Conservation (phyloP, 2,797 vertebrate genomes). For the Bradypus variegatus region DNA sequence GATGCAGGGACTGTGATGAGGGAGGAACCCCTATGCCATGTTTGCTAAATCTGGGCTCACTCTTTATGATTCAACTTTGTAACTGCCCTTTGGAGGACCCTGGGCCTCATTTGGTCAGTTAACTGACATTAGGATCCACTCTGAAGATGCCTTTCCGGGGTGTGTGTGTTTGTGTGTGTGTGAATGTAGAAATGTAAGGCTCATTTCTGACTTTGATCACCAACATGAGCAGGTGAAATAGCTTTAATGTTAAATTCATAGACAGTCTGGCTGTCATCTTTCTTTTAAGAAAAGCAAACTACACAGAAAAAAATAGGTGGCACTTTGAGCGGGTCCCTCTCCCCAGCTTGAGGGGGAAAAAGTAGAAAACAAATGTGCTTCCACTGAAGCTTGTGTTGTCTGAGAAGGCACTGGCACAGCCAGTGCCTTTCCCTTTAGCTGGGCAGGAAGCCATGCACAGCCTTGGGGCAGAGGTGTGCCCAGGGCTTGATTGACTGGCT, state of each 20-base stretch:
- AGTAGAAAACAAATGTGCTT: conserved; percentile 17
- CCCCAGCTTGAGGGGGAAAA: not conserved
- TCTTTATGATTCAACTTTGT: not conserved
- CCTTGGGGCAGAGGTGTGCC: conserved; percentile 24
- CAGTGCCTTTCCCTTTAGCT: not conserved
- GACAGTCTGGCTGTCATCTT: not conserved
- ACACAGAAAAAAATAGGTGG: not conserved
- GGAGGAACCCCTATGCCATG: not conserved
- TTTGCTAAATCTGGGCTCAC: not conserved
- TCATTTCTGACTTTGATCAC: conserved; percentile 24
- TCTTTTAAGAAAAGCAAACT: conserved; percentile 36
- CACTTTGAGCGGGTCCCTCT: not conserved
- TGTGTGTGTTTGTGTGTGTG: not conserved
- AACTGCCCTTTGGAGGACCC: not conserved
- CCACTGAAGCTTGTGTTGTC: not conserved
- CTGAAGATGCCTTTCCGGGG: not conserved
- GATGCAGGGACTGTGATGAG: not conserved
- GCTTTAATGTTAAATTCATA: conserved; percentile 13
- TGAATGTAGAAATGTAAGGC: not conserved
- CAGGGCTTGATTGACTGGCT: conserved; percentile 23
- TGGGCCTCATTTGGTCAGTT: not conserved
- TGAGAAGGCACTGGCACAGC: not conserved
- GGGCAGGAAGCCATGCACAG: not conserved
- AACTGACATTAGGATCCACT: not conserved
- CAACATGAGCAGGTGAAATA: not conserved